Base-by-base conservation (phyloP, 1,140 invertebrate genomes). In the Drosophila bocki region DNA sequence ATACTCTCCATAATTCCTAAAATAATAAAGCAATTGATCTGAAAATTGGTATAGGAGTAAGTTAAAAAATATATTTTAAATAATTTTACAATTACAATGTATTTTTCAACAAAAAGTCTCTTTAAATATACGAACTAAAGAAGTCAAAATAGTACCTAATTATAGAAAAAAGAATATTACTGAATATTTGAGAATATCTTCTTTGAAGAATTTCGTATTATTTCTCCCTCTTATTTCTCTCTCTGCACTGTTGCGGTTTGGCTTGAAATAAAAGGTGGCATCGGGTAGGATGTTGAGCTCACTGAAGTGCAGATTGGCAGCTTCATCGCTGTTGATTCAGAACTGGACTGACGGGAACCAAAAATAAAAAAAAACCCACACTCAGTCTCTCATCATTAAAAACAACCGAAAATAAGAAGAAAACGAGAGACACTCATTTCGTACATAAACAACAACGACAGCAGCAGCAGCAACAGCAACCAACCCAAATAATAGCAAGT, bases 301-400 rank as follows among this genome's bases (percentile, higher is more conserved):
- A 44, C 44, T 72, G 67, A 42, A 72, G 69, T 72, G 69, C 69
- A 72, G 69, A 72, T 72, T 72, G 69, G 69, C 69, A 72, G 69
- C 69, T 72, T 72, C 69, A 72, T 37, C 69, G 69, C 69, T 71
- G 69, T 72, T 72, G 65, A 75, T 68, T 83, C 67, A 69, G 78
- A 85, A 85, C 82, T 86, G 82, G 78, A 85, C 82, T 78, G 81
- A 83, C 81, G 68, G 77, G 70, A 79, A 74, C 51, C 58, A 26
- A 64, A 75, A 22, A 22, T 2, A 22, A 22, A 22, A 22, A 22
- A 22, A 75, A 77, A 58, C 74, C 78, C 75, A 86, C 75, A 72
- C 67, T 64, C 75, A 75, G 83, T 77, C 82, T 79, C 67, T 79
- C 67, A 61, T 84, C 77, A 76, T 80, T 69, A 77, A 65, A 69